phyloP scores from a whole-genome alignment of 2,888 invertebrate genomes.

The Nomada ruficornis region DNA sequence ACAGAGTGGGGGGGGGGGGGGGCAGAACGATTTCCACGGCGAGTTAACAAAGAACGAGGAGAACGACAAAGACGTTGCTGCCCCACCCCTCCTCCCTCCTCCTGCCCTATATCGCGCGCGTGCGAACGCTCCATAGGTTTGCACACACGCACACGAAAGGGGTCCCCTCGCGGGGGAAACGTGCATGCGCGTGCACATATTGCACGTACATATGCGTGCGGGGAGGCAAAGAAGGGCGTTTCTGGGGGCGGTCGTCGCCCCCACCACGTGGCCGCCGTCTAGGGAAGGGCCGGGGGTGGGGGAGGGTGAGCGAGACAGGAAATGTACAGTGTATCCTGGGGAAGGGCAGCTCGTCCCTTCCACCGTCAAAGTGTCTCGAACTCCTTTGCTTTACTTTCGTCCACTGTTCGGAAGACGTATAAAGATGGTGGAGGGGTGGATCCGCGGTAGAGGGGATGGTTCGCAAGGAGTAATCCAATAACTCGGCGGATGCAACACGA shows the following conservation, averaged over 20 bases:
- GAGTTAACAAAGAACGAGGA: conserved; percentile 50
- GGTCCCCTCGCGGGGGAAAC: conserved; percentile 14
- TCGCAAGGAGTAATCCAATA: conserved; percentile 35
- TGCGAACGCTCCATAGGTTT: neutral
- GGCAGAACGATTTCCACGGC: conserved; percentile 45
- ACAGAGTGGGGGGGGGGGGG: neutral
- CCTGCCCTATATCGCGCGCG: conserved; percentile 14
- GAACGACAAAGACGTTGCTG: conserved; percentile 35
- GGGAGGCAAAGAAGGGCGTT: conserved; percentile 82
- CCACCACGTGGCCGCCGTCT: conserved; percentile 61
- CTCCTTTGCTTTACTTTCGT: conserved; percentile 40
- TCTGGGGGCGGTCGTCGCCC: conserved; percentile 83
- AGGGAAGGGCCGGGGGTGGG: conserved; percentile 28
- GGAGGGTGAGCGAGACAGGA: conserved; percentile 44
- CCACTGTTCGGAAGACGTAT: neutral
- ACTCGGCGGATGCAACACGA: neutral
- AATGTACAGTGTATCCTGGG: conserved; percentile 58
- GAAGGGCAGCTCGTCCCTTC: conserved; percentile 61
- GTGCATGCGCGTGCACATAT: conserved; percentile 47
- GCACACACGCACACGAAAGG: neutral
- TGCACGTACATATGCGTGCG: conserved; percentile 54
- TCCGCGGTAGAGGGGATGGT: conserved; percentile 46
- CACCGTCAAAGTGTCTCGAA: conserved; percentile 54
- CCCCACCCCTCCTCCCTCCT: neutral
- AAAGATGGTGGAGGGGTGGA: neutral